phyloP scores from a whole-genome alignment of 2,888 invertebrate genomes.

The Rutpela maculata region DNA sequence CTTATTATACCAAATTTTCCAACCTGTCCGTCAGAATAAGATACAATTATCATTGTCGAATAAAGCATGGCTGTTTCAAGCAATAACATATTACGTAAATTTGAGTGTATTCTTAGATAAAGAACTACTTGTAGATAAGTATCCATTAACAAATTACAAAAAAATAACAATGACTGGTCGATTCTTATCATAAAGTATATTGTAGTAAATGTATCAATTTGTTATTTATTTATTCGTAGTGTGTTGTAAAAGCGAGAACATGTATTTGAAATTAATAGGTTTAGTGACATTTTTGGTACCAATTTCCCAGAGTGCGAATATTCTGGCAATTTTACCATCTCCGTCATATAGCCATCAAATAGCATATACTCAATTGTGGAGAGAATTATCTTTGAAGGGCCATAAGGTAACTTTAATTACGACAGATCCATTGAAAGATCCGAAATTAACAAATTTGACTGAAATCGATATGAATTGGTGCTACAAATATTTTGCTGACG shows the following conservation, averaged over 20 bases:
- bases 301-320: neutral
- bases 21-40: too few species aligned
- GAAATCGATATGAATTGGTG: neutral
- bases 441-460: conserved; percentile 51
- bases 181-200: too few species aligned
- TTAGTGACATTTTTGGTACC: neutral
- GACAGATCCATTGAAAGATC: conserved; percentile 15
- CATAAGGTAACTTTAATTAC: conserved; percentile 26
- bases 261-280: neutral
- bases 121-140: too few species aligned
- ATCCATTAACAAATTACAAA: too few species aligned
- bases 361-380: conserved; percentile 9
- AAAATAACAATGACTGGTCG: too few species aligned
- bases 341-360: conserved; percentile 25
- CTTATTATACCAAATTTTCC: too few species aligned
- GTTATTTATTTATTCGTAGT: too few species aligned
- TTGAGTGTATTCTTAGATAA: too few species aligned
- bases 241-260: neutral
- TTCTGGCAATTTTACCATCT: conserved; percentile 13
- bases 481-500: neutral
- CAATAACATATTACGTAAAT: too few species aligned
- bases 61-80: too few species aligned
- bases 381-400: conserved; percentile 26
- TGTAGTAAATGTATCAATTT: too few species aligned
- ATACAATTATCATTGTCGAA: too few species aligned